A percentile compares a stretch with the other conserved stretches of the same genome.
These are phyloP conservation scores for Struthio camelus DNA, from an alignment of 2,113 vertebrate species.

Conservation along the genomic window DNA sequence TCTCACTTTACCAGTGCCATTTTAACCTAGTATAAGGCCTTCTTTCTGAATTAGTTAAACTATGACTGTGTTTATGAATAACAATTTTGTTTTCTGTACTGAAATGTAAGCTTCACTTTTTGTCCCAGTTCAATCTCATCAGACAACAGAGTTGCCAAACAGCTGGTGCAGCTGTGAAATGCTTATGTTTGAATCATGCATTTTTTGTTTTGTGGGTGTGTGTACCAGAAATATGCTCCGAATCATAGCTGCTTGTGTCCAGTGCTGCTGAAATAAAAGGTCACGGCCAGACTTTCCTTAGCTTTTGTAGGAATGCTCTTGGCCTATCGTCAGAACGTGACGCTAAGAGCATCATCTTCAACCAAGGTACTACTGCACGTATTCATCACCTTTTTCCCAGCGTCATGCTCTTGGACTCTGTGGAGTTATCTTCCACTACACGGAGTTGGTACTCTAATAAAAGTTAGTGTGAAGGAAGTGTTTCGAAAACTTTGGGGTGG, in stretches of 20 bases:
- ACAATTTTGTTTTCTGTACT: neutral
- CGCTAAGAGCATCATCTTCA: neutral
- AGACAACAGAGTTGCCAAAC: neutral
- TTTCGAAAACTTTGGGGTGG: neutral
- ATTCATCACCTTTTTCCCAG: neutral
- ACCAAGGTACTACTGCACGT: neutral
- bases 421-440: neutral
- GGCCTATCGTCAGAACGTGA: too few relatives aligned
- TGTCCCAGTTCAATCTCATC: neutral
- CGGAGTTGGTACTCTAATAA: neutral
- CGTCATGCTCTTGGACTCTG: neutral
- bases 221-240: neutral
- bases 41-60: neutral
- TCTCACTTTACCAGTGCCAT: neutral
- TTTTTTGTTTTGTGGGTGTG: neutral
- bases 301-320: neutral
- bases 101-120: neutral
- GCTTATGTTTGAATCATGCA: neutral
- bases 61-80: neutral
- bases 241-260: neutral
- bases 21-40: neutral
- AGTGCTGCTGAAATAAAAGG: neutral
- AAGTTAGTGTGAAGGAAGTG: neutral
- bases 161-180: neutral
- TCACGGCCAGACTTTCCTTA: neutral